Base-by-base conservation (phyloP, 2,797 vertebrate genomes). In the Falco concolor region DNA sequence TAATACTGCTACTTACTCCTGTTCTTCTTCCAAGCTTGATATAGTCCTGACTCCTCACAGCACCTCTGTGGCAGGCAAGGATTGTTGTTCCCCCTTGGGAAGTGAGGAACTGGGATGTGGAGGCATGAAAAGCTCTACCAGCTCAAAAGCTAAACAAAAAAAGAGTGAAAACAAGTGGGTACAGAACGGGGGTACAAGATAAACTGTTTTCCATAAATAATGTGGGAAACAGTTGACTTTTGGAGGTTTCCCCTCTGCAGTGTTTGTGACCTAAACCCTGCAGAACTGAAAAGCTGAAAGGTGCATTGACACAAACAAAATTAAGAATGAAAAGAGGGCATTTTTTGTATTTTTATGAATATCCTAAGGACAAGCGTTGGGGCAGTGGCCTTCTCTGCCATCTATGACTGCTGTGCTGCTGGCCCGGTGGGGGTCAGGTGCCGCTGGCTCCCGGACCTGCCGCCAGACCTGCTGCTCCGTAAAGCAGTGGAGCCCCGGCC, bases 21-120 rank as follows among this genome's bases (percentile, higher is more conserved):
- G 17, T 61, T 92, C 40, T 61, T 89, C 72, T 65, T 80, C 74
- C 13, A 74, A 44, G 32, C 24, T 30, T 40, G 32, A 13, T 52
- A 36, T 10, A 30, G 40, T 54, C 30, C 9, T 47, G 80, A 45
- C 61, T 84, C 70, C 50, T 67, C 57, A 21, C 27, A 45, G 16
- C 22, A 47, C 32, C 42, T 38, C 74, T 34, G 47, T 22, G 30
- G 60, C 30, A 65, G 50, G 53, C 30, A 65, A 78, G 25, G 34
- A 60, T 56, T 53, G 36, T 27, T 32, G 4, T 60, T 84, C 8
- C 38, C n/a, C 67, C 77, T 25, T n/a, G 34, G 84, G 42, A 44
- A 0, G 0, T 3, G 18, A 79, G 27, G 38, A 76, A 54, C 50
- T 23, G 16, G 67, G 42, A 56, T 77, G 83, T 0, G 0, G 42